A percentile compares a stretch with the other conserved stretches of the same genome.
Conservation (phyloP, 2,888 invertebrate genomes). For the Epsilonema sp. region DNA sequence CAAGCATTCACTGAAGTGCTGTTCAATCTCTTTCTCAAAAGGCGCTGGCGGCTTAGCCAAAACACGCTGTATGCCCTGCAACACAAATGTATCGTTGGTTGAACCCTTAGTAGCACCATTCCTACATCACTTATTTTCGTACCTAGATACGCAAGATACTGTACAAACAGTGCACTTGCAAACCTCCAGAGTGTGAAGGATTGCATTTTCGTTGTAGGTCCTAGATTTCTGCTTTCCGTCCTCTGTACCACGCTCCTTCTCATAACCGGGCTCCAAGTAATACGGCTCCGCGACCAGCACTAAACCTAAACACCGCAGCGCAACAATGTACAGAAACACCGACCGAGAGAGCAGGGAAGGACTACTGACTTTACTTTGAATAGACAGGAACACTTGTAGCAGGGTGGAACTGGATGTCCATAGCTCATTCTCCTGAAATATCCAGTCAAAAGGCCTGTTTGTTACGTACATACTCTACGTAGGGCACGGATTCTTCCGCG, state of each 20-base stretch:
- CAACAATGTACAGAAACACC: background rate
- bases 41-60: background rate
- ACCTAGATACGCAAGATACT: no score
- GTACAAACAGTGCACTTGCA: no score
- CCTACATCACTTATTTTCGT: no score
- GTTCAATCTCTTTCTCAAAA: background rate
- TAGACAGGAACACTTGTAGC: slow-evolving; percentile 77
- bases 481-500: no score
- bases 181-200: slow-evolving; percentile 5
- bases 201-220: slow-evolving; percentile 89
- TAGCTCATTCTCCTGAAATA: slow-evolving; percentile 51
- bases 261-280: slow-evolving; percentile 90
- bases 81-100: background rate
- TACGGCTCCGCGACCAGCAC: slow-evolving; percentile 84
- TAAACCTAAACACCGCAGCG: slow-evolving; percentile 42
- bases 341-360: background rate
- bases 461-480: no score
- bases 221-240: slow-evolving; percentile 78
- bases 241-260: slow-evolving; percentile 73
- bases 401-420: slow-evolving; percentile 55
- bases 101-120: no score
- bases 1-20: background rate
- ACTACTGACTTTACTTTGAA: slow-evolving; percentile 43
- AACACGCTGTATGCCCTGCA: background rate
- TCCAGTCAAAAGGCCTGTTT: no score